phyloP scores from a whole-genome alignment of 2,113 vertebrate genomes.

The Lanius collurio region DNA sequence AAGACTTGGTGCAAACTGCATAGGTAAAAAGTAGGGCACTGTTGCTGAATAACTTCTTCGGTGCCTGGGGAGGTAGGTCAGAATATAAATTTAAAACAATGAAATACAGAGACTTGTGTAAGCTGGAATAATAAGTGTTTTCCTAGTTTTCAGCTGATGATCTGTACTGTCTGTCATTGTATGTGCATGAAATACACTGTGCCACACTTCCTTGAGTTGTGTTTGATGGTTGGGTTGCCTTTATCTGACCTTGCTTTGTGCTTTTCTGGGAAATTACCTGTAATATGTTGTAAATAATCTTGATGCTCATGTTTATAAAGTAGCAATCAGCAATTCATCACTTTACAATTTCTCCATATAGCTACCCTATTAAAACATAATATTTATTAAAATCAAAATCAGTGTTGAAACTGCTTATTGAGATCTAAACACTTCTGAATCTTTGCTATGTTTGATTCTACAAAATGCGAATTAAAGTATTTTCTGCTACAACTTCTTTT shows the following conservation, averaged over 20 bases:
- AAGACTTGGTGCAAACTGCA: not conserved
- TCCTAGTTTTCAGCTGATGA: not conserved
- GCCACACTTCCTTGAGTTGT: conserved; percentile 4
- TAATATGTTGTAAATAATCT: conserved; percentile 55
- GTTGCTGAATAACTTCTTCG: not conserved
- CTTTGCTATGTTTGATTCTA: conserved; percentile 50
- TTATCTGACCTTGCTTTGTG: conserved; percentile 15
- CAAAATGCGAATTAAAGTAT: conserved; percentile 67
- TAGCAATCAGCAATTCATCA: not conserved
- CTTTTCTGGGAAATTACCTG: conserved; percentile 31
- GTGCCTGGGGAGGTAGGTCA: not conserved
- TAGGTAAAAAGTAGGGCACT: not conserved
- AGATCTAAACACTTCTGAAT: conserved; percentile 24
- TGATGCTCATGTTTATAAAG: conserved; percentile 35
- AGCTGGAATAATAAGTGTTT: not conserved
- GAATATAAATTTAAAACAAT: not conserved
- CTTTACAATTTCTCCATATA: not conserved
- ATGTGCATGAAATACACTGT: conserved; percentile 6
- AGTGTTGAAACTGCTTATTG: conserved; percentile 1
- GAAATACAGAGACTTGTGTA: not conserved
- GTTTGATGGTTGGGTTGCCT: conserved; percentile 22
- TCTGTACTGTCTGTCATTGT: not conserved
- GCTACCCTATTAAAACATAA: conserved; percentile 4
- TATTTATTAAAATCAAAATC: conserved; percentile 54
- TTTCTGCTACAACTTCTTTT: conserved; percentile 47